These are phyloP conservation scores for Venturia canescens DNA, from an alignment of 1,140 invertebrate genomes.

Conservation along the genomic window DNA sequence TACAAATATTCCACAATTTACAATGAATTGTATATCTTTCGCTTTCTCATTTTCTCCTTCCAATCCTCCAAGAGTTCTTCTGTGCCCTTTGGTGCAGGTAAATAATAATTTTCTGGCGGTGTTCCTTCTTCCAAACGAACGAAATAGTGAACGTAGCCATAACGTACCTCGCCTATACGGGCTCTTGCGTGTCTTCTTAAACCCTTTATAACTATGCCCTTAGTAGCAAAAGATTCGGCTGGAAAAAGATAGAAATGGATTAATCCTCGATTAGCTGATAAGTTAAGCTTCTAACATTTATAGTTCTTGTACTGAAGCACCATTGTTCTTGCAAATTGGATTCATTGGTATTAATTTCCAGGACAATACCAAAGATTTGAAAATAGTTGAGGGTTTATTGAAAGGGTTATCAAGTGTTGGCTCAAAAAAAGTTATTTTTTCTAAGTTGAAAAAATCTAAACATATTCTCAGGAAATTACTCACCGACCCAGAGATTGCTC, in stretches of 20 bases:
- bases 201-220: conserved; percentile 88
- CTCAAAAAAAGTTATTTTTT: too few relatives aligned
- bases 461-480: conserved; percentile 71
- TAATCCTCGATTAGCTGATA: too few relatives aligned
- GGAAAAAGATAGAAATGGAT: conserved; percentile 68
- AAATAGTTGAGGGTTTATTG: too few relatives aligned
- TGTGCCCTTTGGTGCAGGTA: conserved; percentile 80
- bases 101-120: conserved; percentile 91
- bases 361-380: too few relatives aligned
- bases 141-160: conserved; percentile 92
- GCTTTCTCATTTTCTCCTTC: conserved; percentile 82
- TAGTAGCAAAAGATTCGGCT: conserved; percentile 92
- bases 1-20: conserved; percentile 70
- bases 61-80: conserved; percentile 86
- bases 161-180: conserved; percentile 84
- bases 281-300: too few relatives aligned
- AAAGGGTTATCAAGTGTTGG: too few relatives aligned
- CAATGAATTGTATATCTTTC: conserved; percentile 84
- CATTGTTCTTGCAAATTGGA: too few relatives aligned
- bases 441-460: not conserved
- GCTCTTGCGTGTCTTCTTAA: conserved; percentile 87
- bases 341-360: too few relatives aligned
- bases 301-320: too few relatives aligned
- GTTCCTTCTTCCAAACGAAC: conserved; percentile 93
- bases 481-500: conserved; percentile 97